Base-by-base conservation (phyloP, 2,113 vertebrate species). In the Ophiodon elongatus region DNA sequence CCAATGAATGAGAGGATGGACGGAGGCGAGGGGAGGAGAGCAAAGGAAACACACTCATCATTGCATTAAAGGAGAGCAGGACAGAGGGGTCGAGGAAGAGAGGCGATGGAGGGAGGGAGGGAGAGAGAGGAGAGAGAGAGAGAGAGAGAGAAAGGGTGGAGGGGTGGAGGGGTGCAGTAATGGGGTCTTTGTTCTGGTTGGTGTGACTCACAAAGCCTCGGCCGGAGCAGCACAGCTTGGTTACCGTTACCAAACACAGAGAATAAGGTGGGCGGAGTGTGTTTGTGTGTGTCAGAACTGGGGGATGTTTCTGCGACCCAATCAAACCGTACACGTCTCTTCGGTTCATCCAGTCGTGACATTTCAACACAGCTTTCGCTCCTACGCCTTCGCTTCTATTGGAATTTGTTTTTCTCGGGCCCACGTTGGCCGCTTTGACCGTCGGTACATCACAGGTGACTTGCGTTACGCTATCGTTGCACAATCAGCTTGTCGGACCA, bases 111-210 rank as follows among this genome's bases (percentile, higher is more conserved):
- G 76, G 81, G 85, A 68, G 50, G 35, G 41, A 25, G 69, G 31
- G 39, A 60, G 41, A 43, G 41, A 43, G 41, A n/a, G n/a, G n/a
- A n/a, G n/a, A n/a, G n/a, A n/a, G n/a, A n/a, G n/a, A n/a, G n/a
- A n/a, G n/a, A n/a, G 56, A 43, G 63, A 62, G 78, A 56, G 52
- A 4, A 14, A 8, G 25, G 5, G 60, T 3, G 59, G 3, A 25
- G 29, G 77, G 13, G 54, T 4, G 59, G 3, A 23, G 31, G 75
- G 65, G 29, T 43, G 79, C 80, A 85, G 92, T 92, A 93, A 93
- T 92, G 79, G 92, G 80, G 76, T 88, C 90, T 94, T 94, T 94
- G 93, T 94, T 93, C 82, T 94, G 89, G 76, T 85, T 92, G 88
- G 88, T 85, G 89, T 90, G 93, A 91, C 87, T 90, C 93, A 87